A percentile compares a stretch with the other conserved stretches of the same genome.
Evolutionary conservation across 1,140 invertebrate genomes (phyloP).

Genomic region (Bombus waltoni): DNA sequence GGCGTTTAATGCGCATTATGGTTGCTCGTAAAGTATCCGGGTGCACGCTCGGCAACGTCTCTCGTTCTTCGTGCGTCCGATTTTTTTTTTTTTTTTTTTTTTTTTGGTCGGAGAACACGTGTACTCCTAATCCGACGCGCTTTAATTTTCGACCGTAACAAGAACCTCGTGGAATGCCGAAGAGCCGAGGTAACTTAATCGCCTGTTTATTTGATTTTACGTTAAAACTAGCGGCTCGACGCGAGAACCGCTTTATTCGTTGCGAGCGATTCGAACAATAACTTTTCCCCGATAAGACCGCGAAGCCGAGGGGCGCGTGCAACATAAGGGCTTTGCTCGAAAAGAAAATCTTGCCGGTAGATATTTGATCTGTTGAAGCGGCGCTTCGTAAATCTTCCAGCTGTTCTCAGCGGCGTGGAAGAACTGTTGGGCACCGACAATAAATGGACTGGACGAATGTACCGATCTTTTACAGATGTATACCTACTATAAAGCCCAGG

Average conservation of each 20-base stretch:
- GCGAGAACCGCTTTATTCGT: neutral
- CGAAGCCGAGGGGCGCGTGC: too few species aligned
- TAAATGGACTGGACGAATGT: slow-evolving; percentile 41
- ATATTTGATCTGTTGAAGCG: slow-evolving; percentile 29
- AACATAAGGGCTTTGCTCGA: neutral
- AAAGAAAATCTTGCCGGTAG: neutral
- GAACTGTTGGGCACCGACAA: slow-evolving; percentile 31
- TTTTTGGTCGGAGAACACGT: neutral
- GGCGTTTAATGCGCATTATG: slow-evolving; percentile 59
- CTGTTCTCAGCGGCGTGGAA: slow-evolving; percentile 6
- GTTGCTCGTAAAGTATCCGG: slow-evolving; percentile 51
- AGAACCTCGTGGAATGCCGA: neutral
- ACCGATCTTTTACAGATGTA: slow-evolving; percentile 53
- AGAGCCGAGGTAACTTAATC: neutral
- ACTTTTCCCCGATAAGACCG: neutral
- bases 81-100: too few species aligned
- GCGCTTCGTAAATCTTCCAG: slow-evolving; percentile 38
- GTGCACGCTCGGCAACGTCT: slow-evolving; percentile 15
- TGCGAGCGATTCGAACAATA: neutral
- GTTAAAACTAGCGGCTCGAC: neutral
- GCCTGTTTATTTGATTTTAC: neutral
- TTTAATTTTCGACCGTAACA: neutral
- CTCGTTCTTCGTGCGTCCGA: neutral
- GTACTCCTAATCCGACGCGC: neutral
- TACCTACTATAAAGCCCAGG: slow-evolving; percentile 39